Evolutionary conservation across 2,113 vertebrate species (phyloP).

Genomic region (Sclerurus mexicanus): DNA sequence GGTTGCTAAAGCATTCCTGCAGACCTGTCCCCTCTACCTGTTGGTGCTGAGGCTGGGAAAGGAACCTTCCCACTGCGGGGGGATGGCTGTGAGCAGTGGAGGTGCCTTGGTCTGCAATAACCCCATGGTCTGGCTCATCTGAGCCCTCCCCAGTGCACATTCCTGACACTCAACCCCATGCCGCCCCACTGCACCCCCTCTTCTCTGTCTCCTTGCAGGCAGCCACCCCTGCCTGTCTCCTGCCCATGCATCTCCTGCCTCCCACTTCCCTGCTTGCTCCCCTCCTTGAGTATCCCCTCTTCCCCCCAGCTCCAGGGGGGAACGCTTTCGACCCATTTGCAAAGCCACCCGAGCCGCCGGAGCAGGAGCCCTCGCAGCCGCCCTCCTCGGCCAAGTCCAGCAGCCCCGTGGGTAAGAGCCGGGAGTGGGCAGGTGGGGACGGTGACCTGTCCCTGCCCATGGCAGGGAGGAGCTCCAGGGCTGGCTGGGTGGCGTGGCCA

Average conservation of each 20-base stretch:
- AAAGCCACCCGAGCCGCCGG: constrained; percentile 58
- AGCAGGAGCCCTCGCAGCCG: constrained; percentile 48
- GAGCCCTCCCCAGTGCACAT: neutral
- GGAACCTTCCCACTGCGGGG: neutral
- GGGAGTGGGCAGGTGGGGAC: neutral
- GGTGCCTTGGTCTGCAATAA: neutral
- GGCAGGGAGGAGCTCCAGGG: neutral
- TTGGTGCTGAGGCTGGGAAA: neutral
- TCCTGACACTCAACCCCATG: neutral
- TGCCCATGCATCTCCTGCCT: neutral
- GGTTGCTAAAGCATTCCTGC: neutral
- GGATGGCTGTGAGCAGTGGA: neutral
- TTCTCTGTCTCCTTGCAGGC: constrained; percentile 7
- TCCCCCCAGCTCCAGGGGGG: constrained; percentile 58
- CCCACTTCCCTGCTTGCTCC: neutral
- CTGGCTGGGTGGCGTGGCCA: neutral
- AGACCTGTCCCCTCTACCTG: neutral
- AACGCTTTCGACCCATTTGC: constrained; percentile 80
- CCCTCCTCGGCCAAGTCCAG: constrained; percentile 56
- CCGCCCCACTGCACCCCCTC: neutral
- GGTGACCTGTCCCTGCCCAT: neutral
- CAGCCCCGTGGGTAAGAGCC: constrained; percentile 84
- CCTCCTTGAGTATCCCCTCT: constrained; percentile 34
- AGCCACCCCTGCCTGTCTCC: neutral
- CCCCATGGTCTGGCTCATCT: neutral